Evolutionary conservation across 2,888 invertebrate species (phyloP), one percentile per base, ranked within the genome.

Genomic region (Ornithoptera alexandrae): DNA sequence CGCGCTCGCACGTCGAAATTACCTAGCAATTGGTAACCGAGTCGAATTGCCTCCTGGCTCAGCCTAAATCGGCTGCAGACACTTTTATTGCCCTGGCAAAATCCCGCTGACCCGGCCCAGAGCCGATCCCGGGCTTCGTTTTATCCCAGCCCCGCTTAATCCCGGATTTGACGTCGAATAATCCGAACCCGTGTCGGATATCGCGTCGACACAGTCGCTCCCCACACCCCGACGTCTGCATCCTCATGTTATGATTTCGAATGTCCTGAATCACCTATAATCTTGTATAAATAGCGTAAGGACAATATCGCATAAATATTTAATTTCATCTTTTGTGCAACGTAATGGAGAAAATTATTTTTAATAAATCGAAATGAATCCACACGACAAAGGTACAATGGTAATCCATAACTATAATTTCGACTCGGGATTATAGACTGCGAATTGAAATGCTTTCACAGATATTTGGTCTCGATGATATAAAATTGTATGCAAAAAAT

Each of bases 131-230:
- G 61, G 83, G 81, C 84, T 84, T 81, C 84, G 86, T 82, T 90
- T 90, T 91, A 90, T 90, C 90, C 92, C 85, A 82, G 86, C 76
- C 84, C 82, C 82, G 84, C 81, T 92, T 92, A 93, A 93, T 93
- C 93, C 93, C 81, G 90, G 93, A 93, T 93, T 93, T 90, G 89
- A 89, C 92, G 93, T 92, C 90, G 89, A 92, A 93, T 94, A 94
- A 94, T 94, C 94, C 93, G 92, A 84, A 93, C 94, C 94, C 94
- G 93, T 93, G 94, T 94, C 92, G 93, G 93, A 93, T 93, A 93
- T 94, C 94, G 93, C 94, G 93, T 89, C 91, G 89, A 88, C 92
- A 91, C 92, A 91, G 80, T 88, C 85, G 86, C 84, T 84, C 86
- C 80, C 84, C 86, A 83, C 84, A 83, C 62, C 22, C 22, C 17